Evolutionary conservation across 2,113 vertebrate species (phyloP).

Genomic region (Albula goreensis): DNA sequence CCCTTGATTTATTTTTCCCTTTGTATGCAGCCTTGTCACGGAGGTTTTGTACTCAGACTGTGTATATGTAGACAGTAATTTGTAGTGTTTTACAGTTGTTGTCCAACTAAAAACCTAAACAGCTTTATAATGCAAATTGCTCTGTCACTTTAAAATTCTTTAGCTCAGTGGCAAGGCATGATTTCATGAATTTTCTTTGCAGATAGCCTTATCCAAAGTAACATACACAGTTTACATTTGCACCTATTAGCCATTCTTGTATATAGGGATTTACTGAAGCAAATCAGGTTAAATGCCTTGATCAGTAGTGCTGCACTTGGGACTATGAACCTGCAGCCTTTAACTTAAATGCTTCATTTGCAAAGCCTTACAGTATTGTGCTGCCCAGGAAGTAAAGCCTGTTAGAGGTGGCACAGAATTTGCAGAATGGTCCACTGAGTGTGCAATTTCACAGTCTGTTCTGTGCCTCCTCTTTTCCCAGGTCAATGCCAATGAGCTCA

Average conservation of each 20-base stretch:
- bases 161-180: neutral
- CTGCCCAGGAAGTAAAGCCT: neutral
- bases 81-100: neutral
- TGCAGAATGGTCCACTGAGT: neutral
- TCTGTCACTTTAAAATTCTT: neutral
- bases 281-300: too few species aligned
- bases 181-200: neutral
- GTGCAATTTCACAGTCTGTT: neutral
- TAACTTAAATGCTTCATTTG: neutral
- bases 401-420: neutral
- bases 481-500: conserved; percentile 99
- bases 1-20: neutral
- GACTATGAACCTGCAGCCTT: neutral
- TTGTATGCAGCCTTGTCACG: neutral
- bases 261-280: too few species aligned
- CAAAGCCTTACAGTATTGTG: neutral
- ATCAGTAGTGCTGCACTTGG: too few species aligned
- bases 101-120: neutral
- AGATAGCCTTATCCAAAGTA: neutral
- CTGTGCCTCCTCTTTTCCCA: conserved; percentile 51
- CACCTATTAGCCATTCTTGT: too few species aligned
- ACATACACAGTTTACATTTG: too few species aligned
- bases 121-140: too few species aligned
- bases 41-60: neutral
- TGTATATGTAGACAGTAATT: neutral